Evolutionary conservation across 1,140 invertebrate genomes (phyloP).

Genomic region (Phortica variegata): DNA sequence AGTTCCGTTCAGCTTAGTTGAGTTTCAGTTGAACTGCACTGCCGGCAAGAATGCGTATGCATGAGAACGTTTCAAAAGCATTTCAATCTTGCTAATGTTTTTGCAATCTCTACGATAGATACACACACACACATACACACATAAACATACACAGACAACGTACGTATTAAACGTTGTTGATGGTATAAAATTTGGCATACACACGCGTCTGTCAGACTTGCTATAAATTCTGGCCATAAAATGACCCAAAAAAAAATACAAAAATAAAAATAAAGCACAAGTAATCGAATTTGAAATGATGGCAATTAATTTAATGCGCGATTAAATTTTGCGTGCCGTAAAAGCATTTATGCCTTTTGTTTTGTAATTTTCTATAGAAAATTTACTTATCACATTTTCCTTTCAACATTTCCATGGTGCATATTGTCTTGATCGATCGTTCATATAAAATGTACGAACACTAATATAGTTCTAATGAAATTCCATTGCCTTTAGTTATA

Average conservation of each 20-base stretch:
- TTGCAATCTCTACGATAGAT: constrained; percentile 8
- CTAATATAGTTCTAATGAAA: too few species aligned
- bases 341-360: too few species aligned
- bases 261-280: constrained; percentile 9
- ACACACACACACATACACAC: constrained; percentile 24
- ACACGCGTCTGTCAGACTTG: constrained; percentile 48
- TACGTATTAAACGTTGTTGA: constrained; percentile 7
- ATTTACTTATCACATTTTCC: too few species aligned
- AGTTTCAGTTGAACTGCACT: too few species aligned
- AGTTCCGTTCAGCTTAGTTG: too few species aligned
- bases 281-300: neutral
- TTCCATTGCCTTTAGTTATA: too few species aligned
- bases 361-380: too few species aligned
- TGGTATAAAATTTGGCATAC: constrained; percentile 39
- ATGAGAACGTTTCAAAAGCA: neutral
- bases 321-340: neutral
- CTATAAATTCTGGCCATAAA: too few species aligned
- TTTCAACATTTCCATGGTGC: too few species aligned
- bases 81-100: constrained; percentile 55
- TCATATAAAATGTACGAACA: too few species aligned
- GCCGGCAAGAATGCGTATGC: too few species aligned
- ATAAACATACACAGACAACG: constrained; percentile 1
- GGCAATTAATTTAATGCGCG: neutral
- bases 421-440: too few species aligned
- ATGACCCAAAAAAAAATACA: constrained; percentile 9